Percentiles rank a stretch among this genome's conserved stretches.
phyloP scores from a whole-genome alignment of 1,140 invertebrate species.

The Pteromalus puparum region DNA sequence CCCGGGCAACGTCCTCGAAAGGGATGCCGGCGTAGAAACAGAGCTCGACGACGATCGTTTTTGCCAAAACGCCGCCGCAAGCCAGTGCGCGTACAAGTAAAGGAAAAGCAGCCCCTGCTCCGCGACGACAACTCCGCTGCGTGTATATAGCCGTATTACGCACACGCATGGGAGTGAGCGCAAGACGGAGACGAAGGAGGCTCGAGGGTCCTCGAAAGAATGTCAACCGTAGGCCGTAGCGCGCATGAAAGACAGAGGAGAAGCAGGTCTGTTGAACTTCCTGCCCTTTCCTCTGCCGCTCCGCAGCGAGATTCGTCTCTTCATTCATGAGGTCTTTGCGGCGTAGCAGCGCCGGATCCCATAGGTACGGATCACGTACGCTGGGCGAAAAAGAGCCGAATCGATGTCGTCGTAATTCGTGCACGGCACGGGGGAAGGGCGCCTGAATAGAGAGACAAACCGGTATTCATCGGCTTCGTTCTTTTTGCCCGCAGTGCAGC shows the following conservation, averaged over 20 bases:
- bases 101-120: neutral
- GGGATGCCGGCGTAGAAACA: neutral
- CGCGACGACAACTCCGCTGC: neutral
- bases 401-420: conserved; percentile 48
- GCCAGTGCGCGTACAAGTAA: neutral
- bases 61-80: conserved; percentile 23
- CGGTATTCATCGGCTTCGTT: conserved; percentile 61
- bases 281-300: conserved; percentile 52
- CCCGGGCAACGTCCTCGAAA: neutral
- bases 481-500: conserved; percentile 39
- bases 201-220: conserved; percentile 59
- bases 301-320: conserved; percentile 35
- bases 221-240: conserved; percentile 58
- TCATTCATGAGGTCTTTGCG: conserved; percentile 48
- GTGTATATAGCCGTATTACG: neutral
- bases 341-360: too few relatives aligned
- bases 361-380: neutral
- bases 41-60: neutral
- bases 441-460: conserved; percentile 60
- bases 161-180: neutral
- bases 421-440: neutral
- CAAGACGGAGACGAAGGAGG: conserved; percentile 28
- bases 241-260: conserved; percentile 54
- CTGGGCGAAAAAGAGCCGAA: conserved; percentile 2
- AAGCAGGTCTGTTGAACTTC: conserved; percentile 66